Percentiles rank a stretch among this genome's conserved stretches.
Conservation (phyloP, 2,888 invertebrate species). For the Apocheima hispidaria region DNA sequence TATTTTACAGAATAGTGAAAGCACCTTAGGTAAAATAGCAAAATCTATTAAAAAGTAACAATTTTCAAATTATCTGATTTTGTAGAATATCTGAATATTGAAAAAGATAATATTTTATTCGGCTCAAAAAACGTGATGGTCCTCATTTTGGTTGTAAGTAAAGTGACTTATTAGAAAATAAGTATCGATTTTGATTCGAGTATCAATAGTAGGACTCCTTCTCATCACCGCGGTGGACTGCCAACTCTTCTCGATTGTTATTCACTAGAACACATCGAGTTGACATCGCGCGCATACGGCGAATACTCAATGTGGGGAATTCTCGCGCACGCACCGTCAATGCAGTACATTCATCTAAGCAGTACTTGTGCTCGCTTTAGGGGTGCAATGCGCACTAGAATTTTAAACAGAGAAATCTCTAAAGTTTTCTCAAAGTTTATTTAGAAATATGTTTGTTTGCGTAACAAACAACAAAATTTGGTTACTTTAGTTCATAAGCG, state of each 20-base stretch:
- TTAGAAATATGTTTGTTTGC: background rate
- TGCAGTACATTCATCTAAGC: constrained; percentile 20
- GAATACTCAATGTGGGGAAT: constrained; percentile 82
- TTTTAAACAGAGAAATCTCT: background rate
- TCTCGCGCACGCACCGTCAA: constrained; percentile 62
- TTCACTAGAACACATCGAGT: constrained; percentile 68
- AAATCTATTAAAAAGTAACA: no score
- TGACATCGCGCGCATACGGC: constrained; percentile 73
- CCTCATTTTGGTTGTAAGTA: no score
- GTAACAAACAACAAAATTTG: background rate
- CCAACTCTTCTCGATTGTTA: constrained; percentile 78
- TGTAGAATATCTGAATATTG: no score
- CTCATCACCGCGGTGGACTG: constrained; percentile 66
- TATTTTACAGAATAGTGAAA: no score
- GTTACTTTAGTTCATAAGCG: no score
- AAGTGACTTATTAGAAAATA: no score
- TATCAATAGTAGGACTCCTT: constrained; percentile 50
- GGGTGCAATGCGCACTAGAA: background rate
- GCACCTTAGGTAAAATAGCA: no score
- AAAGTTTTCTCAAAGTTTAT: no score
- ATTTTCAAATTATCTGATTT: no score
- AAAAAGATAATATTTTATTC: no score
- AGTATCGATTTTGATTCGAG: constrained; percentile 12
- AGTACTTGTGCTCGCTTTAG: constrained; percentile 10
- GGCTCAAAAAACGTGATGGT: no score